Percentiles rank a stretch among this genome's conserved stretches.
Evolutionary conservation across 2,888 invertebrate species (phyloP).

Genomic region (Salticus scenicus): DNA sequence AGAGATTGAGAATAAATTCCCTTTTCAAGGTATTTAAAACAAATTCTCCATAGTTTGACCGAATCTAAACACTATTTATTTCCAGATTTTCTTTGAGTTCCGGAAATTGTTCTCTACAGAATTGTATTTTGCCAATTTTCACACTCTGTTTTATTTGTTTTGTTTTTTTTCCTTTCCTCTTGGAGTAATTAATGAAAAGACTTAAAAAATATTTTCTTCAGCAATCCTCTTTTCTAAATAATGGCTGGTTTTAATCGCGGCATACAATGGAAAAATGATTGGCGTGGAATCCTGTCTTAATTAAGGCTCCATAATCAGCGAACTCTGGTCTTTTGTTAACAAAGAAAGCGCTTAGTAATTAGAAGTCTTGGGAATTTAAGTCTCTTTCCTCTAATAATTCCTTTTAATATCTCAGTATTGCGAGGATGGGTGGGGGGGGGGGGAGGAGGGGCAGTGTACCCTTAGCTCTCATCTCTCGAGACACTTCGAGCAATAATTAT

Average conservation of each 20-base stretch:
- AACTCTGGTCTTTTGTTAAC: slow-evolving; percentile 16
- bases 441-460: background rate
- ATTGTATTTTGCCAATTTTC: background rate
- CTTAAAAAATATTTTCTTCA: background rate
- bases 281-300: slow-evolving; percentile 17
- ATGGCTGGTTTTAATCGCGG: slow-evolving; percentile 5
- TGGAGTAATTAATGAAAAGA: background rate
- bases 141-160: background rate
- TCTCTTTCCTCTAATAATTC: background rate
- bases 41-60: too few species aligned
- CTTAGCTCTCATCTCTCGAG: background rate
- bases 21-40: too few species aligned
- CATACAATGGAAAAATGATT: background rate
- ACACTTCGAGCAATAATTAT: background rate
- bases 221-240: background rate
- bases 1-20: too few species aligned
- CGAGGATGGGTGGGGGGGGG: background rate
- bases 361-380: background rate
- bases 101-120: background rate
- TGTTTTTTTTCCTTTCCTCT: background rate
- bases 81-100: too few species aligned
- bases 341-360: slow-evolving; percentile 9
- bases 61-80: too few species aligned
- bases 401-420: background rate
- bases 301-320: slow-evolving; percentile 12